These are phyloP conservation scores for Trematomus loennbergii DNA, from an alignment of 2,113 vertebrate species.

Conservation along the genomic window DNA sequence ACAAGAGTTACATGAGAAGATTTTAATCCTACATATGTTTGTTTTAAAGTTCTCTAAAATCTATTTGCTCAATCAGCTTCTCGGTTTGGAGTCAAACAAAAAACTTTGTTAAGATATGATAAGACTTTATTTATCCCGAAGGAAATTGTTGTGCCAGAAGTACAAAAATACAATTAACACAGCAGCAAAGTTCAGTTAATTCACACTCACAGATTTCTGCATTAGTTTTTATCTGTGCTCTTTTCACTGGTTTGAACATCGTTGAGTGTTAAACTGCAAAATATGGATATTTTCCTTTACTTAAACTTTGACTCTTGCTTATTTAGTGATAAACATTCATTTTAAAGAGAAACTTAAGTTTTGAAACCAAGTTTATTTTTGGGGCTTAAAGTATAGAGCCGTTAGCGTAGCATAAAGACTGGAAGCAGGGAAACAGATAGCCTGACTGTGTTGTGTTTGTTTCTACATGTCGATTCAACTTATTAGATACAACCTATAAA, in stretches of 20 bases:
- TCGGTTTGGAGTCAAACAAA: too few species aligned
- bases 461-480: neutral
- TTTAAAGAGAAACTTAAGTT: neutral
- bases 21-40: neutral
- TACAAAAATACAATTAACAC: too few species aligned
- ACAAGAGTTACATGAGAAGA: neutral
- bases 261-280: neutral
- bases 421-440: neutral
- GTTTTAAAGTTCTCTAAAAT: neutral
- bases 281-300: neutral
- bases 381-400: neutral
- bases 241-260: neutral
- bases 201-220: neutral
- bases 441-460: neutral
- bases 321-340: neutral
- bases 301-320: neutral
- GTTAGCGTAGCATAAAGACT: constrained; percentile 4
- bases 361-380: neutral
- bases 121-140: too few species aligned
- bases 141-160: too few species aligned
- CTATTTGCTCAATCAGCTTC: neutral
- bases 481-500: neutral
- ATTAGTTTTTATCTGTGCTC: neutral
- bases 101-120: too few species aligned
- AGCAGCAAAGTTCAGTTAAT: neutral